These are phyloP conservation scores for Volucella inanis DNA, from an alignment of 2,888 invertebrate genomes.

Conservation along the genomic window DNA sequence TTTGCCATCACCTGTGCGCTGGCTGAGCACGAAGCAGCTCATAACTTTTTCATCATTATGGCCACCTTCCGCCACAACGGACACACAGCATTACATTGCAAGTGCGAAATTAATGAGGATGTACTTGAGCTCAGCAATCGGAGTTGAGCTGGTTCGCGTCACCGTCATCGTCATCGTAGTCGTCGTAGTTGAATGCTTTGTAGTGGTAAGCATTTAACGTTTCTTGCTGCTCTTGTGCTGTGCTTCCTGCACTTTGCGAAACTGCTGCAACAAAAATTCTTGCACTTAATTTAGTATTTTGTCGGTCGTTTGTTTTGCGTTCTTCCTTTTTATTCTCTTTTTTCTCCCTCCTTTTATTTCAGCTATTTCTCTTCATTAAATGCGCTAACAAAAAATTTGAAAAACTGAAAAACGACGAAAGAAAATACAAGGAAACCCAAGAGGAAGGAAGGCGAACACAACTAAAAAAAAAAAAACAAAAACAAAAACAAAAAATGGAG, in stretches of 20 bases:
- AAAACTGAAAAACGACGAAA: conserved; percentile 12
- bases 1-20: conserved; percentile 53
- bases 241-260: background rate
- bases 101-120: conserved; percentile 74
- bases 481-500: background rate
- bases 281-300: conserved; percentile 73
- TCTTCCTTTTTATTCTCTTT: conserved; percentile 17
- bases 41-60: conserved; percentile 73
- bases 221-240: conserved; percentile 21
- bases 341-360: conserved; percentile 1
- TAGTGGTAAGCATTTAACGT: conserved; percentile 33
- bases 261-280: conserved; percentile 64
- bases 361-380: conserved; percentile 70
- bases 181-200: conserved; percentile 4
- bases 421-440: conserved; percentile 36
- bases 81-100: conserved; percentile 63
- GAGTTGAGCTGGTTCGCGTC: conserved; percentile 27
- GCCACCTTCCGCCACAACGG: conserved; percentile 70
- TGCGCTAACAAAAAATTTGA: background rate
- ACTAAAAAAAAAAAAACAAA: background rate
- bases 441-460: conserved; percentile 44
- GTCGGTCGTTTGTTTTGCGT: conserved; percentile 52
- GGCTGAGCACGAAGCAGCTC: conserved; percentile 57
- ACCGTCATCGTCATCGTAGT: conserved; percentile 1
- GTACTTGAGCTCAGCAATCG: conserved; percentile 60